Percentiles rank a stretch among this genome's conserved stretches.
Evolutionary conservation across 2,888 invertebrate genomes (phyloP).

Genomic region (Cartodere bifasciata): DNA sequence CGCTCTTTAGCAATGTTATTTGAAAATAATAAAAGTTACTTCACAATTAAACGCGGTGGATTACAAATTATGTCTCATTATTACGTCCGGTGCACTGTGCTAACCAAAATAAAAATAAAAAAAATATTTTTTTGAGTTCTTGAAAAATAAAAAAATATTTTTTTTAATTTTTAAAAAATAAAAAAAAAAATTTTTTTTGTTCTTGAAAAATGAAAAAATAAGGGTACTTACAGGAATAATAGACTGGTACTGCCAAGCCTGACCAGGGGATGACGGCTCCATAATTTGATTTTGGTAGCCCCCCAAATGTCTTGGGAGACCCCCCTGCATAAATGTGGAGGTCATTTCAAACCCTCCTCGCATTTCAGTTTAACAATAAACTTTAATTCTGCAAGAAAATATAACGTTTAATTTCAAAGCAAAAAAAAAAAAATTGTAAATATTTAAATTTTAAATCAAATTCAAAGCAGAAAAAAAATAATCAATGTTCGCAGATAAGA

Average conservation of each 20-base stretch:
- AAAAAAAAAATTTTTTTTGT: constrained; percentile 2
- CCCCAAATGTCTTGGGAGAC: constrained; percentile 20
- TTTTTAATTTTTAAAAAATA: too few species aligned
- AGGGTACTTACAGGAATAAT: constrained; percentile 22
- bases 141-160: too few species aligned
- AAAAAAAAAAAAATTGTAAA: constrained; percentile 9
- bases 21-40: too few species aligned
- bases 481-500: too few species aligned
- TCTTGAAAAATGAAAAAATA: neutral
- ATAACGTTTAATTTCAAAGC: constrained; percentile 1
- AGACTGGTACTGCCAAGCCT: constrained; percentile 26
- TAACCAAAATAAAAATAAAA: too few species aligned
- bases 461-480: constrained; percentile 1
- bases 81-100: too few species aligned
- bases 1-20: too few species aligned
- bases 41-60: too few species aligned
- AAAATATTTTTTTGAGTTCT: too few species aligned
- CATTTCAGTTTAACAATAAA: constrained; percentile 19
- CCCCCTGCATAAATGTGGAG: constrained; percentile 25
- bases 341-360: constrained; percentile 25
- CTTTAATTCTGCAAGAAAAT: neutral
- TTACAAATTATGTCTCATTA: too few species aligned
- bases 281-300: constrained; percentile 24
- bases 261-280: constrained; percentile 26
- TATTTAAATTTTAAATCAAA: constrained; percentile 6